Evolutionary conservation across 2,888 invertebrate species (phyloP).

Genomic region (Maniola hyperantus): DNA sequence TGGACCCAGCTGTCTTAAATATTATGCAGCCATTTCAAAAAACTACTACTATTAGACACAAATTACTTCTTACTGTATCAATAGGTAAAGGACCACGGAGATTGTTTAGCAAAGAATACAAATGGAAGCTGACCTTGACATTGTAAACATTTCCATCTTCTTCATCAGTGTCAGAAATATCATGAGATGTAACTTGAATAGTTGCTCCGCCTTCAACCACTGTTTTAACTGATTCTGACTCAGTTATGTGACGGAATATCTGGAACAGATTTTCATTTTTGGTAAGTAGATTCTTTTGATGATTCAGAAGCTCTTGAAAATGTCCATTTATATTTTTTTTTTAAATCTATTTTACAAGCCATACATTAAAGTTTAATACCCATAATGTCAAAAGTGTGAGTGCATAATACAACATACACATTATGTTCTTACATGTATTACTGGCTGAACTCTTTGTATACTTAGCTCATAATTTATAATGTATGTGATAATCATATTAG

Average conservation of each 20-base stretch:
- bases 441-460: not conserved
- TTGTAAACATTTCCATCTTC: slow-evolving; percentile 67
- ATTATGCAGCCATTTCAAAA: too few relatives aligned
- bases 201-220: slow-evolving; percentile 66
- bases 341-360: too few relatives aligned
- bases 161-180: slow-evolving; percentile 64
- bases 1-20: too few relatives aligned
- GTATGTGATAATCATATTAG: not conserved
- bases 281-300: too few relatives aligned
- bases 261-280: slow-evolving; percentile 11
- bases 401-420: too few relatives aligned
- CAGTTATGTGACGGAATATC: slow-evolving; percentile 44
- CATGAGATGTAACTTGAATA: slow-evolving; percentile 66
- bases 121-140: slow-evolving; percentile 57
- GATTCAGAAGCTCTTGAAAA: too few relatives aligned
- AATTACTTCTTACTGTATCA: too few relatives aligned
- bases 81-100: not conserved
- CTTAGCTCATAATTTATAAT: too few relatives aligned
- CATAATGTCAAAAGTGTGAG: too few relatives aligned
- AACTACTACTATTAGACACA: too few relatives aligned
- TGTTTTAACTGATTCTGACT: slow-evolving; percentile 57
- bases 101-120: not conserved
- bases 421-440: not conserved
- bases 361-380: too few relatives aligned
- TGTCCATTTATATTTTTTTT: too few relatives aligned